Evolutionary conservation across 1,140 invertebrate genomes (phyloP).

Genomic region (Panagrolaimus sp.): DNA sequence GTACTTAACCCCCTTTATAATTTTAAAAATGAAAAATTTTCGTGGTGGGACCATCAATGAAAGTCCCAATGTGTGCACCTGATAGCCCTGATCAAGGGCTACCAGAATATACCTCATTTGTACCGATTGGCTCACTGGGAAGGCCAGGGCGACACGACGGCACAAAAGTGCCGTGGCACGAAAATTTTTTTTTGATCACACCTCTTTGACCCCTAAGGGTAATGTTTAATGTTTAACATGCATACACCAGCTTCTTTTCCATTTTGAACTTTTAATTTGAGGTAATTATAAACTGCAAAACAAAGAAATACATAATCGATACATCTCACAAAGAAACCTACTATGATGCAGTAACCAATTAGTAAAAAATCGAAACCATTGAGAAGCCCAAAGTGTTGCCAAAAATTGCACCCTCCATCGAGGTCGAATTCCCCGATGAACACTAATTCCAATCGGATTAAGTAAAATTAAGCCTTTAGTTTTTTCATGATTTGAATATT

Average conservation of each 20-base stretch:
- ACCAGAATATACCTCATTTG: no score
- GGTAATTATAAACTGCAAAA: constrained; percentile 11
- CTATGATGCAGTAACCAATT: constrained; percentile 19
- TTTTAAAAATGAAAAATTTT: no score
- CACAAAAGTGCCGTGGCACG: no score
- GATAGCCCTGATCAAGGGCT: no score
- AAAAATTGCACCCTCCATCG: neutral
- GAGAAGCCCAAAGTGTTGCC: neutral
- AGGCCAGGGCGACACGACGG: no score
- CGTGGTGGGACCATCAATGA: no score
- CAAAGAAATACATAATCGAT: neutral
- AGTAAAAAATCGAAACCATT: constrained; percentile 20
- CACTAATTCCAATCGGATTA: constrained; percentile 34
- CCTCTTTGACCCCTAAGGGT: no score
- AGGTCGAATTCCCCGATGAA: constrained; percentile 36
- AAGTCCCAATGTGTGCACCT: no score
- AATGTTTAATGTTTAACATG: no score
- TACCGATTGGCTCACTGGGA: no score
- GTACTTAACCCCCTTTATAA: no score
- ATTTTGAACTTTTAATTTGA: neutral
- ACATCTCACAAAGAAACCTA: constrained; percentile 21
- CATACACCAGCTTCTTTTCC: constrained; percentile 5
- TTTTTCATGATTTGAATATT: constrained; percentile 29
- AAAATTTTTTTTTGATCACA: no score
- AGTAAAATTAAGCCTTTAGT: constrained; percentile 27